Evolutionary conservation across 2,113 vertebrate genomes (phyloP).

Genomic region (Alligator mississippiensis): DNA sequence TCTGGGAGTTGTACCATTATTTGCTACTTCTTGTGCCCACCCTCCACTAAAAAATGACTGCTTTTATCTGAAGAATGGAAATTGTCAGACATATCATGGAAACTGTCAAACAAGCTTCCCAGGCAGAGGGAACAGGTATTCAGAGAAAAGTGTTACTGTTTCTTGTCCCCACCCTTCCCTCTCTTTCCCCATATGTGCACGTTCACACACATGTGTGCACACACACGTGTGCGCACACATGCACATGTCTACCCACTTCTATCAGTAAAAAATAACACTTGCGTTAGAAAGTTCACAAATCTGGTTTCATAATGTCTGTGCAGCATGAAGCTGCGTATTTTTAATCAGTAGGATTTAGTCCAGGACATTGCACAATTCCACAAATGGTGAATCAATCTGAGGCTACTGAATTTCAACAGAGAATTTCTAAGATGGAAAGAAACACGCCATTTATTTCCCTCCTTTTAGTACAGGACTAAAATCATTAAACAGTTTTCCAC

Average conservation of each 20-base stretch:
- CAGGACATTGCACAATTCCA: background rate
- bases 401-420: background rate
- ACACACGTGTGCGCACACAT: background rate
- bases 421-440: background rate
- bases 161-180: fast-evolving
- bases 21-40: background rate
- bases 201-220: background rate
- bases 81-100: background rate
- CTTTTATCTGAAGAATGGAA: background rate
- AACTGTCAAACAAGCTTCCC: background rate
- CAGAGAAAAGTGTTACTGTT: background rate
- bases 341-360: background rate
- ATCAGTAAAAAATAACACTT: background rate
- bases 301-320: background rate
- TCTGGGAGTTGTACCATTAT: background rate
- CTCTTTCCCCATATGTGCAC: background rate
- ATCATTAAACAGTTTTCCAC: background rate
- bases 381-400: background rate
- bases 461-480: background rate
- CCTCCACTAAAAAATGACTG: background rate
- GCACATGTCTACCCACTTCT: background rate
- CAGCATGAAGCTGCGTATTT: background rate
- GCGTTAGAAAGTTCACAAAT: background rate
- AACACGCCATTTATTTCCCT: background rate
- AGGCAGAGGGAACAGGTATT: background rate